Conservation (phyloP, 1,140 invertebrate genomes). For the Halyomorpha halys region DNA sequence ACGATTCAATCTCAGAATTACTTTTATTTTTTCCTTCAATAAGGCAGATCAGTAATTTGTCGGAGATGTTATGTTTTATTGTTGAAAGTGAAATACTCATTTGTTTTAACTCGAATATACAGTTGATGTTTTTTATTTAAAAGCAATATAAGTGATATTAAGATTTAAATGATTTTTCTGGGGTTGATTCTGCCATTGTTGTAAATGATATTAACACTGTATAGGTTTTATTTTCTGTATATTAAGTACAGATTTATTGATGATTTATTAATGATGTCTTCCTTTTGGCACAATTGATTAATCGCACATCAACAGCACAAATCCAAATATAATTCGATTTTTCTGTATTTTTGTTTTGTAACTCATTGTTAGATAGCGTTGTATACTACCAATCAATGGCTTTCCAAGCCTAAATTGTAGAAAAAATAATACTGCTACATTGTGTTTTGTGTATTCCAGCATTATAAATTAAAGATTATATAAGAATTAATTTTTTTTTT, state of each 20-base stretch:
- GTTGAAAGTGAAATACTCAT: conserved; percentile 1
- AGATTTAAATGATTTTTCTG: conserved; percentile 14
- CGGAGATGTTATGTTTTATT: conserved; percentile 1
- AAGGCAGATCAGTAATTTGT: neutral
- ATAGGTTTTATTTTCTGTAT: conserved; percentile 19
- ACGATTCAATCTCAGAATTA: conserved; percentile 15
- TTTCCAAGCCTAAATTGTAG: conserved; percentile 15
- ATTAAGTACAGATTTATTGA: neutral
- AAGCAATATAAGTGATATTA: conserved; percentile 3
- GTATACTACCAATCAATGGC: neutral
- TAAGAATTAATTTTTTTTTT: neutral
- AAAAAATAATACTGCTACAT: conserved; percentile 21
- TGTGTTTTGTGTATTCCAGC: conserved; percentile 24
- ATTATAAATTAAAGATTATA: conserved; percentile 19
- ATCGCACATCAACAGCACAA: conserved; percentile 22
- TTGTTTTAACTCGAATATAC: neutral
- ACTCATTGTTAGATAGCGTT: conserved; percentile 17
- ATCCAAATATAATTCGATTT: conserved; percentile 16
- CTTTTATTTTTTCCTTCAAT: neutral
- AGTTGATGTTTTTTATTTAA: conserved; percentile 2
- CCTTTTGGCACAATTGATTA: conserved; percentile 22
- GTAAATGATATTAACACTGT: conserved; percentile 20
- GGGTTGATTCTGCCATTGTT: conserved; percentile 11
- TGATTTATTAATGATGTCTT: conserved; percentile 20
- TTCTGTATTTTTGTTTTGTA: conserved; percentile 21